Conservation (phyloP, 2,797 vertebrate species). For the Strix occidentalis region DNA sequence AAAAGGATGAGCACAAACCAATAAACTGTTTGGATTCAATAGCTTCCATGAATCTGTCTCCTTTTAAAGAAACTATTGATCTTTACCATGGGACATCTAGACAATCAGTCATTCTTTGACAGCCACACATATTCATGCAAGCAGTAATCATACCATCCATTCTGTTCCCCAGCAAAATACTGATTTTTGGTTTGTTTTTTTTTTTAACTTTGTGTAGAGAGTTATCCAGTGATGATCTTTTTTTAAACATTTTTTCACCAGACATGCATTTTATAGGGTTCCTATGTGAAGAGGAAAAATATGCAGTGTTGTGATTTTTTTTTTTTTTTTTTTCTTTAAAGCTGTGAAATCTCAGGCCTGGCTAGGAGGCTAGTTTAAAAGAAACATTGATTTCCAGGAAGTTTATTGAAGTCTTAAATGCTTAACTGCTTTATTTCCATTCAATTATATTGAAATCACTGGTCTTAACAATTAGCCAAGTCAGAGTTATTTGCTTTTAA, state of each 20-base stretch:
- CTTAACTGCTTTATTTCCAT: conserved; percentile 65
- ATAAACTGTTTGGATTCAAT: conserved; percentile 60
- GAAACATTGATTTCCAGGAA: conserved; percentile 70
- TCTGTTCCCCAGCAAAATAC: conserved; percentile 24
- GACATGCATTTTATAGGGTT: not conserved
- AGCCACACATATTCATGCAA: conserved; percentile 54
- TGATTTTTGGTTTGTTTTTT: not conserved
- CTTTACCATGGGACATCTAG: not conserved
- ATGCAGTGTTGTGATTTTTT: not conserved
- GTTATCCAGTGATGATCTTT: not conserved
- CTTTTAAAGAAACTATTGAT: conserved; percentile 65
- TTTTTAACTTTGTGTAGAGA: conserved; percentile 1
- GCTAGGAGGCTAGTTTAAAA: conserved; percentile 28
- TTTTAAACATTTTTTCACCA: not conserved
- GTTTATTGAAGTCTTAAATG: conserved; percentile 67
- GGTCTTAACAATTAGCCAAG: conserved; percentile 64
- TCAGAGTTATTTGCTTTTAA: conserved; percentile 51
- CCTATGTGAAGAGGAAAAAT: not conserved
- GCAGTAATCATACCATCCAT: not conserved
- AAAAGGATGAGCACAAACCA: conserved; percentile 49
- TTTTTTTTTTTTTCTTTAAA: not conserved
- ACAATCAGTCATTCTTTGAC: conserved; percentile 34
- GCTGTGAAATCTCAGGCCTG: conserved; percentile 17
- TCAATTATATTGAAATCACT: conserved; percentile 69
- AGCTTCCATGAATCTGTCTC: conserved; percentile 57